A percentile compares a stretch with the other conserved stretches of the same genome.
Evolutionary conservation across 30 jellyfish, hydroid and myxozoan species (phyloP).

Genomic region (Pelagia noctiluca): DNA sequence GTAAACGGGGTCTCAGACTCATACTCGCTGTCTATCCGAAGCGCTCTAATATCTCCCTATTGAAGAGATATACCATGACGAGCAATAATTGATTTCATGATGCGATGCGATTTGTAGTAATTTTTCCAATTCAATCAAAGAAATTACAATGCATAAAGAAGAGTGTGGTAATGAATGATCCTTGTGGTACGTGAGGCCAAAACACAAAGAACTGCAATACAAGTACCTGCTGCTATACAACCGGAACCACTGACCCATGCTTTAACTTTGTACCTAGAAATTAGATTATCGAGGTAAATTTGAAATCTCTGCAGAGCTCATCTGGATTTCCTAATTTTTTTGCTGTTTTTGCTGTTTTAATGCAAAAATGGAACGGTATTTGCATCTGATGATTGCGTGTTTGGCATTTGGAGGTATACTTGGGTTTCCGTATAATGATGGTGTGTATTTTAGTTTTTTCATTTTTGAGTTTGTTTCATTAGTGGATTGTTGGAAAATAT

Average conservation of each 20-base stretch:
- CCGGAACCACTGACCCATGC: conserved; percentile 58
- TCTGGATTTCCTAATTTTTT: neutral
- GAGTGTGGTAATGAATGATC: too few relatives aligned
- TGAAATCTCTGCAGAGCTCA: too few relatives aligned
- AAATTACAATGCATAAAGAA: too few relatives aligned
- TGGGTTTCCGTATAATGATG: neutral
- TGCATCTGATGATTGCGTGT: neutral
- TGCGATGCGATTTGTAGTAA: too few relatives aligned
- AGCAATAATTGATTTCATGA: too few relatives aligned
- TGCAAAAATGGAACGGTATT: neutral
- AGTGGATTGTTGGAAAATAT: neutral
- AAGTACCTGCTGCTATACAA: conserved; percentile 45
- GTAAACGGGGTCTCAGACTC: too few relatives aligned
- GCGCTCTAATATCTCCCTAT: too few relatives aligned
- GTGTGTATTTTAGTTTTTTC: conserved; percentile 3
- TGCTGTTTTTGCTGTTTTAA: neutral
- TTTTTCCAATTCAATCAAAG: too few relatives aligned
- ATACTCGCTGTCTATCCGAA: too few relatives aligned
- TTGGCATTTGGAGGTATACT: neutral
- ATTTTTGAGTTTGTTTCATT: neutral
- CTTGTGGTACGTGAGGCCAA: conserved; percentile 64
- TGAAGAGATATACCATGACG: too few relatives aligned
- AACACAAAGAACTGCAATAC: conserved; percentile 47
- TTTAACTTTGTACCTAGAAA: neutral
- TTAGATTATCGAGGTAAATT: neutral